These are phyloP conservation scores for Nymphalis io DNA, from an alignment of 1,140 invertebrate genomes.

Conservation along the genomic window DNA sequence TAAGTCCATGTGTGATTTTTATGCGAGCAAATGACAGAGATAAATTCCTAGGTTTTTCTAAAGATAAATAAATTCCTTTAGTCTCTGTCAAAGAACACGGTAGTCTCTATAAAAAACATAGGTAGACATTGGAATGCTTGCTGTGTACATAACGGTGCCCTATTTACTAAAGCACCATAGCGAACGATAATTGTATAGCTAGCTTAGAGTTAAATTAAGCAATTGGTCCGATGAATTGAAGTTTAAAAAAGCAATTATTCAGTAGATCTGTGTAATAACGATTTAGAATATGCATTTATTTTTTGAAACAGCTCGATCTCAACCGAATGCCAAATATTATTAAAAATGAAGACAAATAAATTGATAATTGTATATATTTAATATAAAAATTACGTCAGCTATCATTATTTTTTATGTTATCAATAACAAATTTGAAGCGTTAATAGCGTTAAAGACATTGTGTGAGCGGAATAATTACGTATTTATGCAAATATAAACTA, in stretches of 20 bases:
- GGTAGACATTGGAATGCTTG: slow-evolving; percentile 22
- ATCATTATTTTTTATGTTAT: background rate
- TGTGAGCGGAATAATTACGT: background rate
- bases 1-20: too few species aligned
- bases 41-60: too few species aligned
- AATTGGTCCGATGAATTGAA: too few species aligned
- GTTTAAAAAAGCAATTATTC: too few species aligned
- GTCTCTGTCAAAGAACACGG: background rate
- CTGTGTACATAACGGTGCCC: slow-evolving; percentile 31
- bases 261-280: too few species aligned
- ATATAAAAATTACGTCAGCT: background rate
- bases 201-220: background rate
- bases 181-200: slow-evolving; percentile 1
- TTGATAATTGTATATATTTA: background rate
- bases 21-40: too few species aligned
- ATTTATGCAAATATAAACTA: slow-evolving; percentile 21
- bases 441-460: background rate
- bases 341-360: background rate
- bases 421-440: slow-evolving; percentile 5
- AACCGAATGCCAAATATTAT: background rate
- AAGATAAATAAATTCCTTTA: background rate
- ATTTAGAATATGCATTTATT: background rate
- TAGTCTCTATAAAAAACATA: slow-evolving; percentile 5
- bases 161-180: slow-evolving; percentile 30
- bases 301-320: background rate